Conservation (phyloP, 2,888 invertebrate genomes). For the Vanessa cardui region DNA sequence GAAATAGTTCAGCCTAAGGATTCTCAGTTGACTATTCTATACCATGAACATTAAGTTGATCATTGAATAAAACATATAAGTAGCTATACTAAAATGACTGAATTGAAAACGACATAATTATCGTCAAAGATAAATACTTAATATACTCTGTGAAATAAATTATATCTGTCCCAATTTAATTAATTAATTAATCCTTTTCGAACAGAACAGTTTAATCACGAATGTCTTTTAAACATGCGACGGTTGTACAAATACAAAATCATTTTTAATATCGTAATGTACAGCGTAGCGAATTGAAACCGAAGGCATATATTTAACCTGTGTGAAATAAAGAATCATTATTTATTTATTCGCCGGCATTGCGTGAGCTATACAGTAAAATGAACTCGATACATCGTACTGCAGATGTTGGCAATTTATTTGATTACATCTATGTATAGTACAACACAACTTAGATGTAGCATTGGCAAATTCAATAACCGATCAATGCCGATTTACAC, state of each 20-base stretch:
- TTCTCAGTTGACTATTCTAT: too few relatives aligned
- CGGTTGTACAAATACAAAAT: not conserved
- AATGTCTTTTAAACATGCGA: not conserved
- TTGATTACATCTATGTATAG: conserved; percentile 26
- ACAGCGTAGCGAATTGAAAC: not conserved
- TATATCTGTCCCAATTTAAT: not conserved
- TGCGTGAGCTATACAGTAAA: conserved; percentile 2
- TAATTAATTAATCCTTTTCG: not conserved
- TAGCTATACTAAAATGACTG: too few relatives aligned
- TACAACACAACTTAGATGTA: too few relatives aligned
- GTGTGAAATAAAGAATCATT: not conserved
- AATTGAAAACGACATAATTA: not conserved
- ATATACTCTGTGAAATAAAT: not conserved
- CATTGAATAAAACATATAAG: too few relatives aligned
- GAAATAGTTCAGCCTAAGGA: too few relatives aligned
- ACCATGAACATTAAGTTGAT: too few relatives aligned
- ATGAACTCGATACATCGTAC: conserved; percentile 4
- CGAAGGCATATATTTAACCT: not conserved
- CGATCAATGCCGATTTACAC: too few relatives aligned
- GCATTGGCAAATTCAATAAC: too few relatives aligned
- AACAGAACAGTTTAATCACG: not conserved
- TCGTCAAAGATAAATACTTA: not conserved
- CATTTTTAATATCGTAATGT: conserved; percentile 10
- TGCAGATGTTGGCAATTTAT: conserved; percentile 20
- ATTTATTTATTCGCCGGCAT: not conserved